Evolutionary conservation across 2,113 vertebrate genomes (phyloP), one percentile per base, ranked within the genome.

Genomic region (Alouatta palliata): DNA sequence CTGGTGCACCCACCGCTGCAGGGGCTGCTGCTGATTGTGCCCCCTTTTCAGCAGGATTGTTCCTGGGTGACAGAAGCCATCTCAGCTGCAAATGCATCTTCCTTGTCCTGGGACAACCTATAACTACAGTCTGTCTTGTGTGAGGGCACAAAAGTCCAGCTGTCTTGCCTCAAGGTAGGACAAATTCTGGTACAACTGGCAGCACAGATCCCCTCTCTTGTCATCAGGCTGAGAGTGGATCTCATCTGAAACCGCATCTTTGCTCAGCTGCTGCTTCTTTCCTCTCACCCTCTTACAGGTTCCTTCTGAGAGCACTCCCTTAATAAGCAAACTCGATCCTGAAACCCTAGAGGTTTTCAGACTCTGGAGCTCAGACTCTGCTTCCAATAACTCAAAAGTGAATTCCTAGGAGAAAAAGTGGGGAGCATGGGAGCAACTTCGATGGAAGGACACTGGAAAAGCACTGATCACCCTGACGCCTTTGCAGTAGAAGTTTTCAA

Each of bases 321-420:
- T 13, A 40, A 21, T 5, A 14, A 73, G 35, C 20, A 82, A 0
- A 5, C 8, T 9, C 35, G 70, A 9, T 11, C 2, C 25, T 0
- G 16, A 49, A 56, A 37, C 64, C 47, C 27, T 12, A 2, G 4
- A 52, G 52, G 52, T 19, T 52, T 52, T 52, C 52, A 52, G 52
- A 52, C 16, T 52, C 52, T 52, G 52, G 52, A 52, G 16, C 87
- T 82, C 27, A 14, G 64, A 9, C n/a, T 90, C 91, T 30, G 91
- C 37, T 77, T 56, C 56, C n/a, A 47, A 61, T 43, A 12, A 56
- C 43, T 47, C 49, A 16, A 64, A 54, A 25, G 43, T 19, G 81
- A 86, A 81, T 49, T 90, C 37, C 37, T 4, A 64, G 43, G 79
- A 32, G 58, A 20, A 37, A 43, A 70, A 11, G 23, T 5, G 23